Evolutionary conservation across 1,140 invertebrate genomes (phyloP).

Genomic region (Eufriesea mexicana): DNA sequence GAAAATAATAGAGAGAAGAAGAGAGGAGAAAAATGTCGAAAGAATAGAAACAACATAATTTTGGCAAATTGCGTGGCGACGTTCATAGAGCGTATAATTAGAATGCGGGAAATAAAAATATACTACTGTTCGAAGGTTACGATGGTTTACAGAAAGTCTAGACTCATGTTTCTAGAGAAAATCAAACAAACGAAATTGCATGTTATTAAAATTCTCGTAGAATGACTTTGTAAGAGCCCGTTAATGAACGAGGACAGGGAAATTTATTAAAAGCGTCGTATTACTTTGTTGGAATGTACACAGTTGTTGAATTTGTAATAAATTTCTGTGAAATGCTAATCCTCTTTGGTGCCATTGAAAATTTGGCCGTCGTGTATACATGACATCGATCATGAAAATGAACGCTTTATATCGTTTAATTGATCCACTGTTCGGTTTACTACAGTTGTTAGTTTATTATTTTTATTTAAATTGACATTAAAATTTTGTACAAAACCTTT

Average conservation of each 20-base stretch:
- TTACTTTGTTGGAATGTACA: neutral
- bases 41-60: neutral
- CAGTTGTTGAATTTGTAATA: neutral
- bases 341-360: neutral
- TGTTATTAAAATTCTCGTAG: neutral
- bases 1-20: neutral
- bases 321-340: slow-evolving; percentile 1
- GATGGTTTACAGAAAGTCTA: neutral
- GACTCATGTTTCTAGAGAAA: neutral
- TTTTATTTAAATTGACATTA: too few relatives aligned
- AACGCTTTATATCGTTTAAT: neutral
- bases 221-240: neutral
- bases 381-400: neutral
- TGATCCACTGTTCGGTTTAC: neutral
- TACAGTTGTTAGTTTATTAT: neutral
- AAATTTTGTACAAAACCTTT: too few relatives aligned
- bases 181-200: neutral
- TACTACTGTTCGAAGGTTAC: neutral
- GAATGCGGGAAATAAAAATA: slow-evolving; percentile 9
- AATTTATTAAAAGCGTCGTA: slow-evolving; percentile 6
- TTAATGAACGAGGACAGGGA: too few relatives aligned
- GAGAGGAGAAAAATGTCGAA: too few relatives aligned
- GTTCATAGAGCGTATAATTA: neutral
- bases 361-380: neutral
- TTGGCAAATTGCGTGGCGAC: neutral